Base-by-base conservation (phyloP, 2,888 invertebrate genomes). In the Fragum sueziense region DNA sequence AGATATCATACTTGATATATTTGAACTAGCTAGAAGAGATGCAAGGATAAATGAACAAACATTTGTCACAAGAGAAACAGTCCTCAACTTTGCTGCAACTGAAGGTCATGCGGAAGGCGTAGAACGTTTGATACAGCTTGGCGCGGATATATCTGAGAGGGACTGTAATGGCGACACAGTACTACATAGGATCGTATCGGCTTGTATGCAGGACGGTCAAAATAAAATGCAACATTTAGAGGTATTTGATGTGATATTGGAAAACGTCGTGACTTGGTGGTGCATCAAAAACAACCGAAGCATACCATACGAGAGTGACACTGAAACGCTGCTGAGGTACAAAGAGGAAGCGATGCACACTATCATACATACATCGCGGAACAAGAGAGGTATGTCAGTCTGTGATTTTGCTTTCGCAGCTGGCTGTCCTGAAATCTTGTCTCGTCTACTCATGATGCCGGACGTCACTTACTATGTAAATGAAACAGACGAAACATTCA, bases 81-180 rank as follows among this genome's bases (percentile, higher is more conserved):
- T 85, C 0, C 72, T 88, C 1, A 87, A 89, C 73, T 78, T 89
- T 62, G 89, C 88, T 14, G 88, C 87, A 9, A 69, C 70, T 14
- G 80, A 79, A 11, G 81, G 86, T 20, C 84, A 84, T 67, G 54
- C 79, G 1, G 70, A 79, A 0, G 61, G 84, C 34, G 85, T 90
- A 7, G 76, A 82, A 37, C 73, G 85, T 11, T 75, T 91, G 33
- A 87, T 91, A 29, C n/a, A n/a, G 20, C 79, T 81, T 22, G 91
- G 90, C 25, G 88, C 90, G 7, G 90, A 91, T 74, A 82, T 91
- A 33, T 69, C 86, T 0, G 25, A 85, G 6, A 76, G 81, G 70
- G 88, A 90, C 62, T 37, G 76, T 2, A 69, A 87, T 1, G 91
- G 91, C 0, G 86, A 91, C 78, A 89, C 90, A 7, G 86, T 88